These are phyloP conservation scores for Thamnophis sirtalis DNA, from an alignment of 2,113 vertebrate species.

Conservation along the genomic window DNA sequence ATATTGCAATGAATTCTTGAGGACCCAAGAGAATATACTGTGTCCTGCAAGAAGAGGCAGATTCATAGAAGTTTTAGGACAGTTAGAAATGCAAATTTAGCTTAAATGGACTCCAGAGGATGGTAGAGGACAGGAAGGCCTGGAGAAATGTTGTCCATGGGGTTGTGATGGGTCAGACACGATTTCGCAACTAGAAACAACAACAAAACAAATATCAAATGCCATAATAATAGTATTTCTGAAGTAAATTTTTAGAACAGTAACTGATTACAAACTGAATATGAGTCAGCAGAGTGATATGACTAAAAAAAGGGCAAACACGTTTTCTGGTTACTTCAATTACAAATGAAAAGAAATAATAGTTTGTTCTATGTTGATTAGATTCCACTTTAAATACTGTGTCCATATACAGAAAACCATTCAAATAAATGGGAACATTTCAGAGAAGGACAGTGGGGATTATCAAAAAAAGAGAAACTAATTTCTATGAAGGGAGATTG, in stretches of 20 bases:
- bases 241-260: not conserved
- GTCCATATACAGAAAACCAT: not conserved
- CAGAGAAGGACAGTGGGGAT: not conserved
- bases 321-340: not conserved
- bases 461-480: not conserved
- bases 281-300: not conserved
- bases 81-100: not conserved
- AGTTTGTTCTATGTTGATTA: not conserved
- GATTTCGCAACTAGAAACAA: no score
- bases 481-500: not conserved
- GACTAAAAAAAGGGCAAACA: not conserved
- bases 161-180: no score
- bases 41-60: not conserved
- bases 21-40: not conserved
- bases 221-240: not conserved
- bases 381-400: not conserved
- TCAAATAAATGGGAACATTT: not conserved
- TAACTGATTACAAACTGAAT: not conserved
- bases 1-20: not conserved
- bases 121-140: no score
- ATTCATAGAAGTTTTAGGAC: not conserved
- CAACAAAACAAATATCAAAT: not conserved
- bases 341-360: not conserved
- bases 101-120: no score
- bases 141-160: no score